Evolutionary conservation across 2,888 invertebrate genomes (phyloP).

Genomic region (Nowickia ferox): DNA sequence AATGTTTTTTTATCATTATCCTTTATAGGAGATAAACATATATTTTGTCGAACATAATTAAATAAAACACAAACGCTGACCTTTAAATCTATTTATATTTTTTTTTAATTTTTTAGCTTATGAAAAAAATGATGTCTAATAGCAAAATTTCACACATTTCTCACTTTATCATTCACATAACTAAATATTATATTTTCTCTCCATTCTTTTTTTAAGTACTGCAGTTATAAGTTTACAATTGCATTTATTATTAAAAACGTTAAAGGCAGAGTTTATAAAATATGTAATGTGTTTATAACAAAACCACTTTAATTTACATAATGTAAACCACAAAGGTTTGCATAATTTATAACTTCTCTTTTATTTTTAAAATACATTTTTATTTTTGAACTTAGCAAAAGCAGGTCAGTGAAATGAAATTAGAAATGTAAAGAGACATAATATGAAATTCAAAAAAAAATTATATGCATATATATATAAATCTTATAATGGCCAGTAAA

Average conservation of each 20-base stretch:
- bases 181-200: background rate
- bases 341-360: slow-evolving; percentile 67
- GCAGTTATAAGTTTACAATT: slow-evolving; percentile 19
- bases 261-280: slow-evolving; percentile 24
- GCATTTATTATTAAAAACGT: slow-evolving; percentile 29
- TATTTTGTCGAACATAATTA: too few species aligned
- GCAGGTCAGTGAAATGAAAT: slow-evolving; percentile 70
- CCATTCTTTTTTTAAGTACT: background rate
- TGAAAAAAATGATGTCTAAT: too few species aligned
- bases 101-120: too few species aligned
- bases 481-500: background rate
- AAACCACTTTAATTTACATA: slow-evolving; percentile 72
- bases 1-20: too few species aligned
- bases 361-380: slow-evolving; percentile 21
- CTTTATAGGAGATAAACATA: too few species aligned
- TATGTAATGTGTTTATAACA: slow-evolving; percentile 48
- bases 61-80: too few species aligned
- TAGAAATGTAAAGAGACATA: slow-evolving; percentile 63
- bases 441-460: slow-evolving; percentile 9
- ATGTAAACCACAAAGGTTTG: slow-evolving; percentile 70
- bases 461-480: too few species aligned
- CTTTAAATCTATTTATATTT: too few species aligned
- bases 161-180: too few species aligned
- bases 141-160: too few species aligned
- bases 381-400: slow-evolving; percentile 48